Evolutionary conservation across 37 sponge, comb jelly and placozoan genomes (phyloP).

Genomic region (Crambe crambe): DNA sequence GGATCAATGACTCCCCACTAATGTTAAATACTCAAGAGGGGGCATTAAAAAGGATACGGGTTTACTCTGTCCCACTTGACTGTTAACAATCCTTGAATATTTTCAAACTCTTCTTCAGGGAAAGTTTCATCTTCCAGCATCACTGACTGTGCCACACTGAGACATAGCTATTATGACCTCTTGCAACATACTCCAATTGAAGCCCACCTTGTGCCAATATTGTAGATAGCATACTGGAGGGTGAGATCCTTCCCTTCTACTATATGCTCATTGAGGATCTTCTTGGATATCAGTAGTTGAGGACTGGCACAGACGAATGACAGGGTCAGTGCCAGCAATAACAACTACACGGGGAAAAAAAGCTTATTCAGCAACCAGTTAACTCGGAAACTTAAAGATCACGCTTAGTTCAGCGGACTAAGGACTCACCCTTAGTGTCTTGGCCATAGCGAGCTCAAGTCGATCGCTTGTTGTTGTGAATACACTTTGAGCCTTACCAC

Average conservation of each 20-base stretch:
- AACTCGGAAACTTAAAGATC: no score
- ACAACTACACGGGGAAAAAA: slow-evolving; percentile 6
- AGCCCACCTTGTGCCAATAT: slow-evolving; percentile 77
- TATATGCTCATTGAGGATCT: slow-evolving; percentile 75
- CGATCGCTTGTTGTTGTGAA: no score
- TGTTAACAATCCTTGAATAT: slow-evolving; percentile 43
- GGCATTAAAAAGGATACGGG: slow-evolving; percentile 39
- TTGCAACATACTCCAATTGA: background rate
- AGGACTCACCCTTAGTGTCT: slow-evolving; percentile 13
- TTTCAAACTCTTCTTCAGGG: slow-evolving; percentile 48
- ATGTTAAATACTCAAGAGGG: background rate
- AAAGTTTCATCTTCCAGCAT: slow-evolving; percentile 61
- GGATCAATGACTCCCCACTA: background rate
- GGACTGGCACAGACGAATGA: background rate
- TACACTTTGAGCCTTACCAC: background rate
- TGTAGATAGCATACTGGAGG: slow-evolving; percentile 76
- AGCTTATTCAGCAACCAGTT: background rate
- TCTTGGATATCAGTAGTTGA: slow-evolving; percentile 78
- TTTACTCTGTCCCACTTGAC: slow-evolving; percentile 73
- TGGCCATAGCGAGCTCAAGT: no score
- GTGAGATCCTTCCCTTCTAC: slow-evolving; percentile 89
- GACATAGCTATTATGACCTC: background rate
- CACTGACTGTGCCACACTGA: slow-evolving; percentile 64
- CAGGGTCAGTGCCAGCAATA: slow-evolving; percentile 6
- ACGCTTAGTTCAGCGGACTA: no score